Percentiles rank a stretch among this genome's conserved stretches.
phyloP scores from a whole-genome alignment of 2,797 vertebrate genomes.

The Mormyrus proboscirostris region DNA sequence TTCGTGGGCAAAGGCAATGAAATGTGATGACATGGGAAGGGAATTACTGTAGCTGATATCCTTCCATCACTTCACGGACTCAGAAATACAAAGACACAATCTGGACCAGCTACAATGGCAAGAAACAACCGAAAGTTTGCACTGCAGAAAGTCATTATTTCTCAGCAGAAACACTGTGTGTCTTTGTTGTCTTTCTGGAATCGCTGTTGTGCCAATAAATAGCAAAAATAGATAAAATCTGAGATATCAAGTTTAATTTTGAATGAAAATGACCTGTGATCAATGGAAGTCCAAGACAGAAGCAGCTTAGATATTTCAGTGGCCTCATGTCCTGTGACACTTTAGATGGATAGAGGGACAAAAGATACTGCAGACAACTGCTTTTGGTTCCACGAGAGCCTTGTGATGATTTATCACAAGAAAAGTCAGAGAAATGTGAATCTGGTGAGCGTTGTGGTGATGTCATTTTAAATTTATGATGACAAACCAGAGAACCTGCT shows the following conservation, averaged over 20 bases:
- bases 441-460: neutral
- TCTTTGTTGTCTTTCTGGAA: neutral
- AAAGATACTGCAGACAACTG: neutral
- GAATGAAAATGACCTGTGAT: neutral
- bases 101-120: constrained; percentile 5
- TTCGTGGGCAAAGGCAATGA: neutral
- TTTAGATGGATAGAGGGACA: neutral
- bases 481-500: neutral
- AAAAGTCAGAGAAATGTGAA: neutral
- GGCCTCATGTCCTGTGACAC: constrained; percentile 27
- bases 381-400: neutral
- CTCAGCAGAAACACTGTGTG: neutral
- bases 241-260: neutral
- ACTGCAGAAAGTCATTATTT: constrained; percentile 16
- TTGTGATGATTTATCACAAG: neutral
- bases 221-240: neutral
- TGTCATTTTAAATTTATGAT: neutral
- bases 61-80: neutral
- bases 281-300: neutral
- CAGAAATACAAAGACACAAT: constrained; percentile 12
- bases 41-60: neutral
- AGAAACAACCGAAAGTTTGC: constrained; percentile 2
- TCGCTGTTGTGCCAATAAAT: neutral
- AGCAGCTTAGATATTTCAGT: neutral
- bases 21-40: neutral